Conservation (phyloP, 2,797 vertebrate species). For the Myotis planiceps region DNA sequence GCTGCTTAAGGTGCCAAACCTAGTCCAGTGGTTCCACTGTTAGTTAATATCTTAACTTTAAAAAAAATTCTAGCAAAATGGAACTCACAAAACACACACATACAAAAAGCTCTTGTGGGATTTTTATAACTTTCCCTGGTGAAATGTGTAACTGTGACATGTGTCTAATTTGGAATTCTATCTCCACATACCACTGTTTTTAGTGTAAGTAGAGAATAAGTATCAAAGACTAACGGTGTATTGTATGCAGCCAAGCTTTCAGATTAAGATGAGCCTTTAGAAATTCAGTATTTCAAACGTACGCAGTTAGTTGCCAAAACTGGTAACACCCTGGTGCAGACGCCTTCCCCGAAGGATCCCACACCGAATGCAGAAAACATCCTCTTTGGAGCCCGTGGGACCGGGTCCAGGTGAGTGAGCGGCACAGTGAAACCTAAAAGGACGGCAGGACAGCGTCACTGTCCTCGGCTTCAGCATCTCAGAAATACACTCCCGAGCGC, state of each 20-base stretch:
- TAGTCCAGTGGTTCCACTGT: background rate
- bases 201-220: background rate
- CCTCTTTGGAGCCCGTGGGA: slow-evolving; percentile 84
- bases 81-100: background rate
- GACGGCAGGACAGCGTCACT: background rate
- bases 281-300: slow-evolving; percentile 55
- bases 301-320: slow-evolving; percentile 89
- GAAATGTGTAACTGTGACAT: background rate
- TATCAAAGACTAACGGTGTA: background rate
- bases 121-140: background rate
- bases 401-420: slow-evolving; percentile 86
- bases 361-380: slow-evolving; percentile 87
- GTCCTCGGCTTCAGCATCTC: background rate
- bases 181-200: background rate
- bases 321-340: slow-evolving; percentile 87
- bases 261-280: background rate
- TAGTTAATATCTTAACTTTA: background rate
- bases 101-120: background rate
- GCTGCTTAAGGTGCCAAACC: background rate
- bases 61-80: background rate
- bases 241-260: background rate
- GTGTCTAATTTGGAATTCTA: background rate
- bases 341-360: slow-evolving; percentile 88
- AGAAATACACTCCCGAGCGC: background rate
- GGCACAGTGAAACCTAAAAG: slow-evolving; percentile 88